Evolutionary conservation across 1,140 invertebrate genomes (phyloP), one percentile per base, ranked within the genome.

Genomic region (Diprion similis): DNA sequence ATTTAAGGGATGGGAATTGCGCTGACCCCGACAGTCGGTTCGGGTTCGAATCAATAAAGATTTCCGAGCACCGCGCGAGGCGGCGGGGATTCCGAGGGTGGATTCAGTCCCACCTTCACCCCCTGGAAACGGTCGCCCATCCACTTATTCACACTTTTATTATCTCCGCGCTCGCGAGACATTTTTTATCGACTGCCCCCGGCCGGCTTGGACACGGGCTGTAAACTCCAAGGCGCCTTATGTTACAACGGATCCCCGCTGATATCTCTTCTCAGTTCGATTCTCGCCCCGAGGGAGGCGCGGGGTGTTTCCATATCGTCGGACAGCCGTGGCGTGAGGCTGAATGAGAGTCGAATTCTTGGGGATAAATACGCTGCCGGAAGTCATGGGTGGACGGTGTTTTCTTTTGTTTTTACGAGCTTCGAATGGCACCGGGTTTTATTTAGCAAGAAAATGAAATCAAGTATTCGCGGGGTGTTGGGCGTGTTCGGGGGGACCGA

Each of bases 111-210:
- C 11, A 15, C n/a, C 51, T 8, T 8, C 51, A 8, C 51, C 51
- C 0, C 51, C 51, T 13, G 51, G 24, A 37, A 37, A 37, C 24
- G 24, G 24, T 37, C 24, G 9, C n/a, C 51, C n/a, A 59, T 59
- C 51, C 51, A 59, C 51, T 59, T 59, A 59, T 59, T 59, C 51
- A 59, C 51, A 59, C 51, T 59, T 59, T 59, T 59, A 59, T 59
- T 59, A 59, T 59, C 51, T 59, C 51, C 51, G 7, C 51, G 51
- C 9, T 37, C 24, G 3, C n/a, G 51, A 59, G 51, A 59, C 51
- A 59, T 59, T 59, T 59, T 59, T 59, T 59, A 59, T 59, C 51
- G 51, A 59, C 51, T 59, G 51, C 51, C 51, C 51, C 51, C 51
- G 51, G 51, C 11, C 51, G 51, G 51, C n/a, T 59, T 8, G 51